Base-by-base conservation (phyloP, 2,797 vertebrate genomes). In the Capromys pilorides region DNA sequence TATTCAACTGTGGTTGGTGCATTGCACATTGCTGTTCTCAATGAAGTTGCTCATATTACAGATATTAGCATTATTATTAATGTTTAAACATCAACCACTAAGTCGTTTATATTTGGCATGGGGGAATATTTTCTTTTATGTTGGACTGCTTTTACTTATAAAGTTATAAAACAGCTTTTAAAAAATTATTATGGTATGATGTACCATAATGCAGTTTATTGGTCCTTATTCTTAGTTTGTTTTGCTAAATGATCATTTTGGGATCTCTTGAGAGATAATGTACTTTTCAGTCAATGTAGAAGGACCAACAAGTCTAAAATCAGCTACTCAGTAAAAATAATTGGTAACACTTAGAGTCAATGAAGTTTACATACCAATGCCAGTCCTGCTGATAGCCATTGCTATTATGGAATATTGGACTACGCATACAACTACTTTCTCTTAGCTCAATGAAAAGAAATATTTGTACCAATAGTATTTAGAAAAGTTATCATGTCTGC, bases 161-260 rank as follows among this genome's bases (percentile, higher is more conserved):
- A 93, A 69, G n/a, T 96, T 94, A 86, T 93, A 78, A 92, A 80
- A 31, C 95, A 61, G 31, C 49, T 97, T 92, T 94, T 94, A 95
- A 95, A 97, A 78, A 91, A 90, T 45, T 81, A 51, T 87, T 80
- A 24, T 90, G 41, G 93, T 88, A 86, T 88, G 90, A 54, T 93
- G 5, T 79, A 92, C 59, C 91, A 67, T 82, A 86, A 83, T 54
- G 64, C 26, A 89, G 67, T 89, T 92, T 88, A 92, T 88, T 97
- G 82, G 64, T 97, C 89, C 93, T 96, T 94, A 95, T 93, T 90
- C 71, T 88, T 39, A 26, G 10, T 91, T 96, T 97, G 91, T 28
- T 45, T 73, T 97, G 49, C 66, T 54, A 94, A 31, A 31, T 77
- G 92, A 90, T 96, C 57, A 90, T 95, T 97, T 94, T 88, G 93